Percentiles rank a stretch among this genome's conserved stretches.
phyloP scores from a whole-genome alignment of 1,140 invertebrate species.

The Elymnias hypermnestra region DNA sequence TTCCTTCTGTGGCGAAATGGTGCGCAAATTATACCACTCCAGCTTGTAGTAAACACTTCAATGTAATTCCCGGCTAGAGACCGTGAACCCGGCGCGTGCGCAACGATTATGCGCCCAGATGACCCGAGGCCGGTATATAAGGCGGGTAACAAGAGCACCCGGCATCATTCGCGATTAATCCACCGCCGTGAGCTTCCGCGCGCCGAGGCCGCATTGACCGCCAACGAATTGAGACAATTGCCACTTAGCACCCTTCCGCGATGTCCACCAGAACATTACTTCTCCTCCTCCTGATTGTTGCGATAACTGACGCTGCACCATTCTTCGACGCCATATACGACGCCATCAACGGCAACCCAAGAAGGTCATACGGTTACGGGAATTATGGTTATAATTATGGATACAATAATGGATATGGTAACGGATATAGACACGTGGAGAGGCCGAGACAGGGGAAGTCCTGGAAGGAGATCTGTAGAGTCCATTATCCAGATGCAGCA shows the following conservation, averaged over 20 bases:
- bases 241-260: conserved; percentile 59
- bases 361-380: conserved; percentile 55
- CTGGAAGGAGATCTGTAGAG: conserved; percentile 68
- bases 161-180: conserved; percentile 65
- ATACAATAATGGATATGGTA: conserved; percentile 47
- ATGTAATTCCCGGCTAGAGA: conserved; percentile 59
- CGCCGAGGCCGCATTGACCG: conserved; percentile 54
- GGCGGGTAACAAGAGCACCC: conserved; percentile 46
- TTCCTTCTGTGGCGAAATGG: conserved; percentile 5
- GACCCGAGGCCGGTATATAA: conserved; percentile 73
- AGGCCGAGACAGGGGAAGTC: conserved; percentile 52
- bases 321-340: conserved; percentile 69
- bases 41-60: conserved; percentile 19
- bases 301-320: conserved; percentile 41
- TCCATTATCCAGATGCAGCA: conserved; percentile 56
- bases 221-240: conserved; percentile 66
- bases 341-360: conserved; percentile 52
- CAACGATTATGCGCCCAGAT: conserved; percentile 57
- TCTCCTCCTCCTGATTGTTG: conserved; percentile 31
- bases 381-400: conserved; percentile 47
- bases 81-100: conserved; percentile 64
- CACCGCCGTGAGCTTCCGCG: conserved; percentile 60
- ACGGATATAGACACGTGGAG: conserved; percentile 33
- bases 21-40: conserved; percentile 7
- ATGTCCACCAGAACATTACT: conserved; percentile 50